Evolutionary conservation across 1,140 invertebrate species (phyloP).

Genomic region (Hyles vespertilio): DNA sequence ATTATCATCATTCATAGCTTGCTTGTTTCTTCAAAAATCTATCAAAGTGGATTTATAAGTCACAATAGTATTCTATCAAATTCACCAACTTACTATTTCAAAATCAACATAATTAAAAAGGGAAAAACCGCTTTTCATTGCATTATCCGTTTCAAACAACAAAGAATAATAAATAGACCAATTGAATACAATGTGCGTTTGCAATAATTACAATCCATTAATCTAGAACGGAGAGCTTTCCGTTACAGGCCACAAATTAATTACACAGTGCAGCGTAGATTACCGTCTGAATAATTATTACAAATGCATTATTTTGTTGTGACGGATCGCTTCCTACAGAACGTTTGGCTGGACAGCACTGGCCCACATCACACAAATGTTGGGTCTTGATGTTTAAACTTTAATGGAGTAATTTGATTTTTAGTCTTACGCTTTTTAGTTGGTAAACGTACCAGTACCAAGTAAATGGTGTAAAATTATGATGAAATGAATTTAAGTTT

Average conservation of each 20-base stretch:
- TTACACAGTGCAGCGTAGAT: conserved; percentile 42
- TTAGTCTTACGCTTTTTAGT: no score
- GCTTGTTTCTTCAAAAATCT: no score
- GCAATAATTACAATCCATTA: conserved; percentile 60
- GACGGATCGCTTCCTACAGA: conserved; percentile 18
- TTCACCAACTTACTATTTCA: no score
- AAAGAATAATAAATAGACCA: conserved; percentile 20
- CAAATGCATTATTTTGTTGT: conserved; percentile 36
- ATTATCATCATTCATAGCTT: no score
- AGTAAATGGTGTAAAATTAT: neutral
- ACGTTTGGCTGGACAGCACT: neutral
- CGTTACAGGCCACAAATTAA: conserved; percentile 65
- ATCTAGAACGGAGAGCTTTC: conserved; percentile 55
- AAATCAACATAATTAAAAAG: no score
- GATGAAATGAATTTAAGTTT: neutral
- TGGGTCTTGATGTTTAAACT: no score
- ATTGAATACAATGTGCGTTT: conserved; percentile 36
- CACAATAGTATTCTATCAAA: no score
- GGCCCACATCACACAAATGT: no score
- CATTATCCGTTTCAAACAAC: neutral
- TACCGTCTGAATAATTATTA: conserved; percentile 37
- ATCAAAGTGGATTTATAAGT: no score
- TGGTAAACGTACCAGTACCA: neutral
- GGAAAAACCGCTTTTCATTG: no score
- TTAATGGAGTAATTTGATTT: no score